Evolutionary conservation across 2,888 invertebrate species (phyloP).

Genomic region (Epistrophella euchroma): DNA sequence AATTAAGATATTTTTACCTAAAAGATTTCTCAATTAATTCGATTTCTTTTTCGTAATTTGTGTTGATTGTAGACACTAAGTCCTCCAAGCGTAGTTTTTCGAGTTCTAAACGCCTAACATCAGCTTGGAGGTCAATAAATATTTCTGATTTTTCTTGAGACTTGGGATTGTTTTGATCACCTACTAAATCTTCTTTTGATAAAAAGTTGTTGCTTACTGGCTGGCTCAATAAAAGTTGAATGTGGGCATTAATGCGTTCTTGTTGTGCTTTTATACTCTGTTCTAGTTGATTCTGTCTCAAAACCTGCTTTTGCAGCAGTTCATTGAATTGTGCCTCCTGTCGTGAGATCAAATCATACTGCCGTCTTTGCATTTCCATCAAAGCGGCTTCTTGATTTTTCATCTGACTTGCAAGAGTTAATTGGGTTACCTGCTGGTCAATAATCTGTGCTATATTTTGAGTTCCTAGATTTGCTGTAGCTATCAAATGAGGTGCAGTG

Average conservation of each 20-base stretch:
- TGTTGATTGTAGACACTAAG: conserved; percentile 81
- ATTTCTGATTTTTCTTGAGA: conserved; percentile 46
- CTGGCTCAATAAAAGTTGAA: conserved; percentile 82
- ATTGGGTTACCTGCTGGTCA: conserved; percentile 82
- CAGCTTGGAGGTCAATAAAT: conserved; percentile 79
- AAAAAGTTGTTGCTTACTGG: conserved; percentile 70
- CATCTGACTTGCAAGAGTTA: conserved; percentile 82
- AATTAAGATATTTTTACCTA: conserved; percentile 78
- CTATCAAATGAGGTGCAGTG: conserved; percentile 78
- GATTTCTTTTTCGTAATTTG: conserved; percentile 83
- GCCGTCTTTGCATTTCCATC: conserved; percentile 82
- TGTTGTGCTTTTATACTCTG: conserved; percentile 82
- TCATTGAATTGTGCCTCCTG: conserved; percentile 82
- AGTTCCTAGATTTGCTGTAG: conserved; percentile 80
- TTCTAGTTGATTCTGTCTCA: conserved; percentile 82
- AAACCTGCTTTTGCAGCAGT: conserved; percentile 81
- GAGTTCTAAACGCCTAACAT: conserved; percentile 81
- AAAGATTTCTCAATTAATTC: conserved; percentile 82
- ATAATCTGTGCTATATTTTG: conserved; percentile 79
- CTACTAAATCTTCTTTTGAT: background rate
- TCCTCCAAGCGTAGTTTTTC: conserved; percentile 83
- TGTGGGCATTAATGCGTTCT: conserved; percentile 82
- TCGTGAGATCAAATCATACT: conserved; percentile 79
- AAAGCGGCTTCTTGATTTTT: conserved; percentile 82
- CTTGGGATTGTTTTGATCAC: conserved; percentile 24